A percentile compares a stretch with the other conserved stretches of the same genome.
These are phyloP conservation scores for Catocala nupta DNA, from an alignment of 2,888 invertebrate genomes.

Conservation along the genomic window DNA sequence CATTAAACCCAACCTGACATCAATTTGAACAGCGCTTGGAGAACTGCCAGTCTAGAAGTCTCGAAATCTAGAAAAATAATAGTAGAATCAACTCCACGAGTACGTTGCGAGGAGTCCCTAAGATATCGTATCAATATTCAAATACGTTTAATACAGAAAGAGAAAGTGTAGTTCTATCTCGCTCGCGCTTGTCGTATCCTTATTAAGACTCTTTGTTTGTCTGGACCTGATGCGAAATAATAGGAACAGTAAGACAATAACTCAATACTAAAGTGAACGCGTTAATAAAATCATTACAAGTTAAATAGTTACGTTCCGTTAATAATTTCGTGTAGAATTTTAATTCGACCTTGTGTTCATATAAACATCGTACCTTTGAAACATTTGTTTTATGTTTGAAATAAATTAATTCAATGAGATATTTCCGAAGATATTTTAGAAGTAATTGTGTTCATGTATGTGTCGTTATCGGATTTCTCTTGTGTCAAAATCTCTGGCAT, in stretches of 20 bases:
- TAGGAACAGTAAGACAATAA: slow-evolving; percentile 33
- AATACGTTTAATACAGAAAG: slow-evolving; percentile 31
- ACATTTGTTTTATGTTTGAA: slow-evolving; percentile 19
- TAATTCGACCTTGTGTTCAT: slow-evolving; percentile 28
- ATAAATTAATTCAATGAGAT: slow-evolving; percentile 17
- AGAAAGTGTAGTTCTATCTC: slow-evolving; percentile 32
- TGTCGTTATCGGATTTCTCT: slow-evolving; percentile 45
- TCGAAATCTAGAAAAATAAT: slow-evolving; percentile 10
- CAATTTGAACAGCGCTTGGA: slow-evolving; percentile 11
- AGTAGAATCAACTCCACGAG: slow-evolving; percentile 16
- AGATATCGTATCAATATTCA: slow-evolving; percentile 41
- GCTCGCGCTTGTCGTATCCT: slow-evolving; percentile 22
- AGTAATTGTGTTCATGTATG: slow-evolving; percentile 47
- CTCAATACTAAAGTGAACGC: slow-evolving; percentile 40
- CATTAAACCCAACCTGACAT: neutral
- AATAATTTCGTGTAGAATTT: slow-evolving; percentile 34
- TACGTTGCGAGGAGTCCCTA: slow-evolving; percentile 17
- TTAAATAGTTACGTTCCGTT: slow-evolving; percentile 11
- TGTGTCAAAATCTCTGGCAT: slow-evolving; percentile 54
- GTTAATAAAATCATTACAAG: slow-evolving; percentile 6
- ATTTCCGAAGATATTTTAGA: slow-evolving; percentile 26
- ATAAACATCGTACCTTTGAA: slow-evolving; percentile 13
- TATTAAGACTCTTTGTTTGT: slow-evolving; percentile 16
- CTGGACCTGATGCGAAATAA: slow-evolving; percentile 23
- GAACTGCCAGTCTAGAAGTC: neutral